Evolutionary conservation across 2,888 invertebrate species (phyloP).

Genomic region (Yponomeuta cagnagella): DNA sequence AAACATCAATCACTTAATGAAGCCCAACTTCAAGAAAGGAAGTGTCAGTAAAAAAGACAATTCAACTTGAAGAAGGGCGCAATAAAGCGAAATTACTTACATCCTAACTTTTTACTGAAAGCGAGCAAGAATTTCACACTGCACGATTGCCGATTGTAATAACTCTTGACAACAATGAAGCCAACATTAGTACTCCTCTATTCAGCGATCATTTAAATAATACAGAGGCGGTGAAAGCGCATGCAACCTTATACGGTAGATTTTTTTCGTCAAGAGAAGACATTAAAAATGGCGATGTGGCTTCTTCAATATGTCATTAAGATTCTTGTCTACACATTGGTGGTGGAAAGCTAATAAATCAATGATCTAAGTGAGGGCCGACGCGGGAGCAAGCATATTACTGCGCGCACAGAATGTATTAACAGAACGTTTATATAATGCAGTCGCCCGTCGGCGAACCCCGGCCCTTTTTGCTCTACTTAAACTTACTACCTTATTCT

Average conservation of each 20-base stretch:
- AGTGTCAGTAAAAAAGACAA: slow-evolving; percentile 8
- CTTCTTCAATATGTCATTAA: slow-evolving; percentile 34
- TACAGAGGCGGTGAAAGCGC: slow-evolving; percentile 11
- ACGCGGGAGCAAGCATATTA: slow-evolving; percentile 23
- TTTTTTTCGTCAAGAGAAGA: slow-evolving; percentile 9
- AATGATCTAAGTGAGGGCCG: slow-evolving; percentile 16
- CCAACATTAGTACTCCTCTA: slow-evolving; percentile 13
- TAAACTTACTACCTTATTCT: neutral
- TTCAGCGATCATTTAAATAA: slow-evolving; percentile 16
- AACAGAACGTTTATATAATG: slow-evolving; percentile 2
- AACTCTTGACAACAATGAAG: slow-evolving; percentile 26
- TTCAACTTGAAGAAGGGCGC: slow-evolving; percentile 9
- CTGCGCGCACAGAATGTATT: neutral
- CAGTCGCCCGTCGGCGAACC: neutral
- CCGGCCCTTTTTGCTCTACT: neutral
- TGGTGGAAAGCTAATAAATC: slow-evolving; percentile 33
- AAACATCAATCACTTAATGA: slow-evolving; percentile 13
- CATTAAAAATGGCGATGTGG: slow-evolving; percentile 19
- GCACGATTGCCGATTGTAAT: slow-evolving; percentile 27
- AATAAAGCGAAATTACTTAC: slow-evolving; percentile 15
- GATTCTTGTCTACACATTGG: slow-evolving; percentile 28
- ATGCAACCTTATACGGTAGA: slow-evolving; percentile 13
- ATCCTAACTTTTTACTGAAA: slow-evolving; percentile 9
- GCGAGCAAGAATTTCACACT: slow-evolving; percentile 30
- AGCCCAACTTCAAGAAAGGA: neutral